Base-by-base conservation (phyloP, 2,888 invertebrate species). In the Melinopterus prodromus region DNA sequence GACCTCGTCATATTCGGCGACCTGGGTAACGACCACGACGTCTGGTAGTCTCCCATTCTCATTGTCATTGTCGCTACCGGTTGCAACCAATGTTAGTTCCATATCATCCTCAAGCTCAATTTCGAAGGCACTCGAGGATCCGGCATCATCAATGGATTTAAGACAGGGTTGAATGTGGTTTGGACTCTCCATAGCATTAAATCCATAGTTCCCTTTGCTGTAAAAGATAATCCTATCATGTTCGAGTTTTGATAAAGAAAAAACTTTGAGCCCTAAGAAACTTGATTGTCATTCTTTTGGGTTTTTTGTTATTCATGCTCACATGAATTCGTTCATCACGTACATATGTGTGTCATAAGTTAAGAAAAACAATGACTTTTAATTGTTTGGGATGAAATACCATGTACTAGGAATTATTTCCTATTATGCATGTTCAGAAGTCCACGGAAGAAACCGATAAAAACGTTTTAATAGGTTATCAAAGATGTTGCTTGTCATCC, bases 31-130 rank as follows among this genome's bases (percentile, higher is more conserved):
- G 78, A 90, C 91, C 74, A 92, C 91, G 81, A 92, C 90, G 84
- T 92, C 92, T 75, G 92, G 92, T 77, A 92, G 87, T 82, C 90
- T 89, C 79, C 90, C 90, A 84, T 90, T 90, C 76, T 91, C 91
- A 82, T 87, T 88, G 77, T 88, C 88, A 78, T 83, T 86, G 69
- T 85, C 82, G 35, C 70, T 81, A 15, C 82, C 79, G 75, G 85
- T 84, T 80, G 85, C 86, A 74, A 88, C 87, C 81, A 87, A 84
- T 79, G 86, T 87, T 83, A 88, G 84, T 86, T 87, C 88, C 86
- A 88, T 87, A 82, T 87, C 86, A 84, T 84, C 80, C 75, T 81
- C 83, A 82, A 86, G 85, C 83, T 85, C 86, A 78, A 86, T 83
- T 82, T 86, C 86, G 80, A 87, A 87, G 87, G 88, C 88, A 88